These are phyloP conservation scores for Platyrinchus mystaceus DNA, from an alignment of 2,797 vertebrate genomes.

Conservation along the genomic window DNA sequence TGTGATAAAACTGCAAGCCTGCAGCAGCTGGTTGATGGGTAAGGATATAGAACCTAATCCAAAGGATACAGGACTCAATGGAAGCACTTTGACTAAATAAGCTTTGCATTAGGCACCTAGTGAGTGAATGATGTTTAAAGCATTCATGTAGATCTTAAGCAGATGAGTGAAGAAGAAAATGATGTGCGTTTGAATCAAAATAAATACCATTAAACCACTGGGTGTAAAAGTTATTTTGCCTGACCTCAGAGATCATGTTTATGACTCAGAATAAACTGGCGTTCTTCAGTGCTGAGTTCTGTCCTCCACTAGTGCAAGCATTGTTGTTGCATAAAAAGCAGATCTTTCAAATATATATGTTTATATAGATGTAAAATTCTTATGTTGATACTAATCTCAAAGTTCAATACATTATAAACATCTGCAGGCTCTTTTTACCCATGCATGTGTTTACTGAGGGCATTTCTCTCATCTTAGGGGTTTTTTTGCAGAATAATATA, in stretches of 20 bases:
- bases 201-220: background rate
- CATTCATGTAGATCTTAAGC: background rate
- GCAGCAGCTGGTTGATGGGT: background rate
- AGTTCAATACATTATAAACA: background rate
- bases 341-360: background rate
- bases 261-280: background rate
- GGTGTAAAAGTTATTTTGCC: background rate
- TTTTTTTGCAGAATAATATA: background rate
- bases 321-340: background rate
- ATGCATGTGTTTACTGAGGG: background rate
- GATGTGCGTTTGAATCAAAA: background rate
- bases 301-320: background rate
- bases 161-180: slow-evolving; percentile 15
- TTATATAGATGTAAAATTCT: background rate
- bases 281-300: background rate
- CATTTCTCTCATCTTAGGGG: background rate
- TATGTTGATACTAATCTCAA: background rate
- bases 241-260: background rate
- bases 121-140: slow-evolving; percentile 1
- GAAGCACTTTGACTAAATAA: slow-evolving; percentile 25
- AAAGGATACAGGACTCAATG: slow-evolving; percentile 26
- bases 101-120: slow-evolving; percentile 31
- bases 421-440: background rate
- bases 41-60: slow-evolving; percentile 12
- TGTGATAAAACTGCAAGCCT: slow-evolving; percentile 6